Percentiles rank a stretch among this genome's conserved stretches.
These are phyloP conservation scores for Myrmecophaga tridactyla DNA, from an alignment of 2,113 vertebrate species.

Conservation along the genomic window DNA sequence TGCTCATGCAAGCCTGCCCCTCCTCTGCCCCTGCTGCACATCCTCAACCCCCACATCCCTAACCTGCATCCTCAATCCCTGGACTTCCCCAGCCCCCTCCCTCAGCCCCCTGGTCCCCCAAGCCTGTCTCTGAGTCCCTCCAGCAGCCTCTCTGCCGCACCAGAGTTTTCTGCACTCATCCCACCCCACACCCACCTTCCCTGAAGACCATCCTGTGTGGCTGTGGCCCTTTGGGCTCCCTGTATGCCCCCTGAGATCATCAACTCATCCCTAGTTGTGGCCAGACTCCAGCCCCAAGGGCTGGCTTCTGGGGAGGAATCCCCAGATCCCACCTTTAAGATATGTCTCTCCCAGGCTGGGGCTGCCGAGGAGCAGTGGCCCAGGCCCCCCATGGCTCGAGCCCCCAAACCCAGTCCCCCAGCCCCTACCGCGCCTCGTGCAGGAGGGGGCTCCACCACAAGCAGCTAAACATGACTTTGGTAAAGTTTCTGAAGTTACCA, in stretches of 20 bases:
- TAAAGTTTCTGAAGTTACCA: slow-evolving; percentile 76
- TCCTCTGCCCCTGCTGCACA: slow-evolving; percentile 36
- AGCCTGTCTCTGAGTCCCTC: neutral
- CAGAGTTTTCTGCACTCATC: neutral
- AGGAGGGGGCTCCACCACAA: slow-evolving; percentile 6
- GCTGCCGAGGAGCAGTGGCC: neutral
- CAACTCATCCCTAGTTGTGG: slow-evolving; percentile 8
- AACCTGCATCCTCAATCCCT: neutral
- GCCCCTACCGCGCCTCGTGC: neutral
- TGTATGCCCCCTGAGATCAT: slow-evolving; percentile 33
- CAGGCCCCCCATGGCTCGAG: neutral
- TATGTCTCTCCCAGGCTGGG: neutral
- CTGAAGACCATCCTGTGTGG: slow-evolving; percentile 33
- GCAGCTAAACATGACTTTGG: slow-evolving; percentile 79
- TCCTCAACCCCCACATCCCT: slow-evolving; percentile 21
- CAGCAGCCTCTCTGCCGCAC: neutral
- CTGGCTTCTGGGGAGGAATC: neutral
- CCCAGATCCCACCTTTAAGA: neutral
- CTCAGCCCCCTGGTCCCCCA: rapidly evolving
- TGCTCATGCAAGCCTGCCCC: neutral
- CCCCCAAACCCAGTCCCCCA: neutral
- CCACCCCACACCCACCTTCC: neutral
- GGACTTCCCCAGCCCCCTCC: neutral
- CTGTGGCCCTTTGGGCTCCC: neutral
- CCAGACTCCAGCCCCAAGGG: neutral